phyloP scores from a whole-genome alignment of 2,113 vertebrate species.

The Labrus mixtus region DNA sequence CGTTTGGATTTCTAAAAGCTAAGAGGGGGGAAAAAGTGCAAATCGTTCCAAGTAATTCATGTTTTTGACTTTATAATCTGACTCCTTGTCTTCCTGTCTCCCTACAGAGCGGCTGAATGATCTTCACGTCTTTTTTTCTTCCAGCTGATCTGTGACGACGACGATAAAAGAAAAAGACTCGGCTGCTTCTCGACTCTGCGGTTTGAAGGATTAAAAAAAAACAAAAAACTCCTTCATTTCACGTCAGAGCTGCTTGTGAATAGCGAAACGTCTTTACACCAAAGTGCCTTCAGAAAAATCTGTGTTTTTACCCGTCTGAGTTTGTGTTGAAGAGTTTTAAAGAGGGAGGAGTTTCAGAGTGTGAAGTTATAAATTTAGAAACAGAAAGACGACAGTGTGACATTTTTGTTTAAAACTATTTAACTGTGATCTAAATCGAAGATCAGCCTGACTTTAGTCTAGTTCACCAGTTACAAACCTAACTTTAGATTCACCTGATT shows the following conservation, averaged over 20 bases:
- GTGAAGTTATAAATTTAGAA: neutral
- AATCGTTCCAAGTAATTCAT: too few relatives aligned
- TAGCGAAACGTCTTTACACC: constrained; percentile 28
- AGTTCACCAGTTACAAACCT: neutral
- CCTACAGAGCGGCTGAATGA: constrained; percentile 50
- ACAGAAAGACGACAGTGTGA: neutral
- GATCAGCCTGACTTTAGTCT: neutral
- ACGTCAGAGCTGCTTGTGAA: constrained; percentile 41
- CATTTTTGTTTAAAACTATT: constrained; percentile 7
- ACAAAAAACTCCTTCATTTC: neutral
- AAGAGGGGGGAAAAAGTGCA: too few relatives aligned
- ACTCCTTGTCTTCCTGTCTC: neutral
- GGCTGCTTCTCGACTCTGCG: neutral
- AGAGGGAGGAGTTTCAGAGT: neutral
- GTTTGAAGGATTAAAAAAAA: neutral
- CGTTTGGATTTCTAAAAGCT: too few relatives aligned
- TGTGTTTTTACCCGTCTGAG: neutral
- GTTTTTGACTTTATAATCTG: neutral
- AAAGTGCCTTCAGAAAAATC: constrained; percentile 40
- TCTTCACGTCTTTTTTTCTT: neutral
- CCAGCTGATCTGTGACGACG: constrained; percentile 22
- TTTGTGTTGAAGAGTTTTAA: neutral
- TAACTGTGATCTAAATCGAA: constrained; percentile 29
- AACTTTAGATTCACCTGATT: neutral
- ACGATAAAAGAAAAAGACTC: neutral